Conservation (phyloP, 2,888 invertebrate species). For the Oxyscelio sp. region DNA sequence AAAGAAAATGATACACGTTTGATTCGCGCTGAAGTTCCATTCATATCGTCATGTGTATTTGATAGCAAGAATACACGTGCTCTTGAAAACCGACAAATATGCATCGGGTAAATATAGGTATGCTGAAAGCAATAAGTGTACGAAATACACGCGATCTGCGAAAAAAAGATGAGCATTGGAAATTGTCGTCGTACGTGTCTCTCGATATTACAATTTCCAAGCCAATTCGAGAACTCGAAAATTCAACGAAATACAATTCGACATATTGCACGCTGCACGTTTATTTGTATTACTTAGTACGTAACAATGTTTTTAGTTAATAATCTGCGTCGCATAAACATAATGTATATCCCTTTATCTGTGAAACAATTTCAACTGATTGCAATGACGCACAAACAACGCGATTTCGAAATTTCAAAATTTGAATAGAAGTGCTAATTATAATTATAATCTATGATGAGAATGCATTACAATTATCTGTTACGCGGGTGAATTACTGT, state of each 20-base stretch:
- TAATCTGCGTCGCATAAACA: constrained; percentile 17
- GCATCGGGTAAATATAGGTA: constrained; percentile 64
- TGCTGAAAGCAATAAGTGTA: constrained; percentile 67
- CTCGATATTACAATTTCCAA: constrained; percentile 59
- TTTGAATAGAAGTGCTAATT: background rate
- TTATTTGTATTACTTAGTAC: constrained; percentile 20
- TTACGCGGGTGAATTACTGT: constrained; percentile 1
- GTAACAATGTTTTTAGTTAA: constrained; percentile 13
- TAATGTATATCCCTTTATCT: background rate
- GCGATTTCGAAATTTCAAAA: background rate
- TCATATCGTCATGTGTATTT: constrained; percentile 65
- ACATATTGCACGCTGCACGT: constrained; percentile 5
- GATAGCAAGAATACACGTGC: constrained; percentile 69
- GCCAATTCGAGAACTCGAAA: constrained; percentile 68
- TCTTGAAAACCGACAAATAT: constrained; percentile 73
- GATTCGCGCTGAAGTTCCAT: constrained; percentile 68
- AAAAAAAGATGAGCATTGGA: constrained; percentile 53
- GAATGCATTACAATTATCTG: constrained; percentile 11
- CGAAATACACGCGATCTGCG: constrained; percentile 44
- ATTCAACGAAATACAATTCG: constrained; percentile 37
- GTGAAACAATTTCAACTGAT: background rate
- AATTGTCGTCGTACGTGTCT: constrained; percentile 68
- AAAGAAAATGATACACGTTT: constrained; percentile 70
- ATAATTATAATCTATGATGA: background rate
- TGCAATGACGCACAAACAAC: background rate